Conservation (phyloP, 2,113 vertebrate species). For the Austrofundulus limnaeus region DNA sequence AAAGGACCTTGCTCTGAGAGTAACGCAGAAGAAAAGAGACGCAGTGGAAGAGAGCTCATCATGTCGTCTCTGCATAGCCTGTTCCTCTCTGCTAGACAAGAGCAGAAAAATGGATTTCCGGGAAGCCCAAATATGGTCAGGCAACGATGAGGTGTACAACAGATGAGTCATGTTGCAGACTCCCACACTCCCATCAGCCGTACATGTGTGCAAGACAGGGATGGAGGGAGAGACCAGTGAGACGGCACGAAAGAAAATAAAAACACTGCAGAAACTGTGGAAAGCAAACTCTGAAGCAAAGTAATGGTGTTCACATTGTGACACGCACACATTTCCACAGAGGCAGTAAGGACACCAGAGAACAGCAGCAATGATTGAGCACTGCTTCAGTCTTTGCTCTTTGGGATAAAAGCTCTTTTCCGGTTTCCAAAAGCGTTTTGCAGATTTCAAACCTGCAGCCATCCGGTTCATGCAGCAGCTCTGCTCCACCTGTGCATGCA, state of each 20-base stretch:
- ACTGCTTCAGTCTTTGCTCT: slow-evolving; percentile 24
- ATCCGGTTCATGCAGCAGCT: slow-evolving; percentile 2
- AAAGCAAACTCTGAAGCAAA: slow-evolving; percentile 27
- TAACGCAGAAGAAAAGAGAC: slow-evolving; percentile 29
- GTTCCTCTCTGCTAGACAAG: slow-evolving; percentile 48
- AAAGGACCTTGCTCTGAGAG: slow-evolving; percentile 24
- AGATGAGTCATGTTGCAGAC: slow-evolving; percentile 72
- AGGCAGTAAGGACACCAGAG: slow-evolving; percentile 5
- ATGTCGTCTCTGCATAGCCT: slow-evolving; percentile 41
- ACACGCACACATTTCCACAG: slow-evolving; percentile 29
- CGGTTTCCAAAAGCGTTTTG: background rate
- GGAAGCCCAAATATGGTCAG: slow-evolving; percentile 75
- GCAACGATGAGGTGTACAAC: slow-evolving; percentile 69
- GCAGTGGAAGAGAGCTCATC: slow-evolving; percentile 34
- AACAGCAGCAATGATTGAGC: slow-evolving; percentile 26
- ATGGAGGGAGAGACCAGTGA: slow-evolving; percentile 35
- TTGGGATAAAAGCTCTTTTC: background rate
- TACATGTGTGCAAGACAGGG: slow-evolving; percentile 67
- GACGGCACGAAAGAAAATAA: slow-evolving; percentile 33
- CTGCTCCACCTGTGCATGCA: background rate
- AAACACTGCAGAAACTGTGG: slow-evolving; percentile 28
- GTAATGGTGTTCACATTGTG: slow-evolving; percentile 36
- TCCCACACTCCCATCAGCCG: slow-evolving; percentile 59
- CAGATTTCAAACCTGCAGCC: background rate
- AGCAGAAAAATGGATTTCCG: slow-evolving; percentile 65